Percentiles rank a stretch among this genome's conserved stretches.
Conservation (phyloP, 2,888 invertebrate genomes). For the Drosophila buzzatii region DNA sequence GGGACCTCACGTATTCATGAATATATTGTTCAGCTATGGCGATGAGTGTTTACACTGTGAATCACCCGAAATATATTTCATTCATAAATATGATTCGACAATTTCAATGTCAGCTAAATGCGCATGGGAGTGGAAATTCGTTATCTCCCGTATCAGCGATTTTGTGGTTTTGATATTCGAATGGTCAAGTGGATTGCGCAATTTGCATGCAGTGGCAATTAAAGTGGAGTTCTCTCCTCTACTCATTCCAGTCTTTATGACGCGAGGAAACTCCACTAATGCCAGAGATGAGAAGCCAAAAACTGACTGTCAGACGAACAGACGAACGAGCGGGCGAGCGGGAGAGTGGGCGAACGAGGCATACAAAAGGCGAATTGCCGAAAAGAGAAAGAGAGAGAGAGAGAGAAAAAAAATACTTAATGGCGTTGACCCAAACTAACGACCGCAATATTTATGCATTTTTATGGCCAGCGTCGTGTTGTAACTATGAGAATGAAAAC, state of each 20-base stretch:
- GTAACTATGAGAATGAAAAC: slow-evolving; percentile 32
- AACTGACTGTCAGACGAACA: slow-evolving; percentile 3
- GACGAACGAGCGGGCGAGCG: neutral
- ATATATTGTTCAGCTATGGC: slow-evolving; percentile 2
- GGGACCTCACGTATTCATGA: slow-evolving; percentile 31
- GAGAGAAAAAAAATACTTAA: slow-evolving; percentile 28
- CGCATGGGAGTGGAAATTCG: slow-evolving; percentile 6
- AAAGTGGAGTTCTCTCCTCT: slow-evolving; percentile 19
- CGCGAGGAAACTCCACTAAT: slow-evolving; percentile 47
- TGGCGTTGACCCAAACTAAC: slow-evolving; percentile 45
- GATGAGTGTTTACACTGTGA: slow-evolving; percentile 33
- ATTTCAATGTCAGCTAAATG: slow-evolving; percentile 41
- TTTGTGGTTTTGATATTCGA: neutral
- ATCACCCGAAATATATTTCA: slow-evolving; percentile 33
- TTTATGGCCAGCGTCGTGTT: slow-evolving; percentile 31
- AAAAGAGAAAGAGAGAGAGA: slow-evolving; percentile 1
- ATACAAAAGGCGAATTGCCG: slow-evolving; percentile 39
- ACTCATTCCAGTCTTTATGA: neutral
- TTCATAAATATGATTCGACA: slow-evolving; percentile 24
- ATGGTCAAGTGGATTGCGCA: slow-evolving; percentile 27
- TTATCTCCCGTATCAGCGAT: slow-evolving; percentile 11
- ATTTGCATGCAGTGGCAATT: slow-evolving; percentile 55
- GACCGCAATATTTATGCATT: slow-evolving; percentile 58
- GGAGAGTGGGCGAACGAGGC: neutral
- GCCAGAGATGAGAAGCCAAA: slow-evolving; percentile 22